Base-by-base conservation (phyloP, 1,140 invertebrate genomes). In the Leucophenga varia region DNA sequence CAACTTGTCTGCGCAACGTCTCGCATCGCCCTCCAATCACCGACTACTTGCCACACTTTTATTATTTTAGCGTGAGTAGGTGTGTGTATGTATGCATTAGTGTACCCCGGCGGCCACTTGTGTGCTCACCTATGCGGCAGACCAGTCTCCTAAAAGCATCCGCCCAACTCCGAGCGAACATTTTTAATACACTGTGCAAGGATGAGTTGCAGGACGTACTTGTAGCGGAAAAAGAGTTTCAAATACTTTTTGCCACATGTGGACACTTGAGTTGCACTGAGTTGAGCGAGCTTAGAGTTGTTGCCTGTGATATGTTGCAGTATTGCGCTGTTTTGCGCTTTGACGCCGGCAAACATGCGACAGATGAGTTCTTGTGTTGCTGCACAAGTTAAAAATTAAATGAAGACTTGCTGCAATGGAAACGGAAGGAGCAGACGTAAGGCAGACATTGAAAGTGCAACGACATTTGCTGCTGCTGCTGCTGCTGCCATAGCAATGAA, bases 91-190 rank as follows among this genome's bases (percentile, higher is more conserved):
- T 6, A n/a, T 3, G 34, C 21, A 21, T 20, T 5, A 28, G 22
- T 43, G 17, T 43, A 40, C 59, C 61, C 58, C 38, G 52, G 61
- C 49, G 63, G 57, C 59, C 63, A 63, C 63, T 67, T 67, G 49
- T 51, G 44, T 46, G 54, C 49, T 47, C 63, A 67, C 47, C 63
- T 67, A 58, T 67, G 63, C 63, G 63, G 54, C 63, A 67, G 63
- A 36, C 54, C 61, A 54, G 50, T 49, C 32, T 35, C 5, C 22
- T 10, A 10, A 5, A 25, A 6, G 22, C 22, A 25, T 21, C 44
- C 20, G 51, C 25, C 54, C 49, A 57, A 55, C 61, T 55, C 52
- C 61, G 53, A 67, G 60, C 46, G 52, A 52, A 49, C 55, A 25
- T 25, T 25, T 25, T 25, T 5, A 5, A 25, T 10, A 25, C 55